Conservation (phyloP, 2,888 invertebrate species). For the Drosophila nigricruria region DNA sequence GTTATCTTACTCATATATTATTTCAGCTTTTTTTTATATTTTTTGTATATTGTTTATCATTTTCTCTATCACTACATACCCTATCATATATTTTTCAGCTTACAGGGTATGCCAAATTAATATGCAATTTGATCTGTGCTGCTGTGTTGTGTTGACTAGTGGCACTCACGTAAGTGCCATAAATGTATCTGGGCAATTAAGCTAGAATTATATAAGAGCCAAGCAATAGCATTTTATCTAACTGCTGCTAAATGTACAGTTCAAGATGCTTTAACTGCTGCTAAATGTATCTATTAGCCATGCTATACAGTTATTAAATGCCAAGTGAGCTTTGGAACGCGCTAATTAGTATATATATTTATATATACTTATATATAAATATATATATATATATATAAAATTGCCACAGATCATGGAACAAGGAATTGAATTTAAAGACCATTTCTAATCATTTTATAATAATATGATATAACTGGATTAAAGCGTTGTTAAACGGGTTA, state of each 20-base stretch:
- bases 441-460: background rate
- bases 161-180: constrained; percentile 26
- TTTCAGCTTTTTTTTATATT: too few relatives aligned
- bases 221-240: constrained; percentile 40
- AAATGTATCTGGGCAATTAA: constrained; percentile 34
- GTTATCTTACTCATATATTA: too few relatives aligned
- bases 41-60: background rate
- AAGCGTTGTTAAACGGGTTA: background rate
- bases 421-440: background rate
- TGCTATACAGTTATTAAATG: constrained; percentile 27
- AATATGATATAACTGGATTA: constrained; percentile 3
- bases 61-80: background rate
- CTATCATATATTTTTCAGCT: rapidly evolving
- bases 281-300: constrained; percentile 55
- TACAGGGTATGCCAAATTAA: constrained; percentile 18
- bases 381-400: background rate
- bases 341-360: background rate
- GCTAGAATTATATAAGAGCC: constrained; percentile 36
- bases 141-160: constrained; percentile 27
- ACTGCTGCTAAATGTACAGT: constrained; percentile 68
- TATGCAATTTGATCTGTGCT: constrained; percentile 2
- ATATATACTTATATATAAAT: background rate
- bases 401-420: background rate
- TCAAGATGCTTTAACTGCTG: constrained; percentile 54
- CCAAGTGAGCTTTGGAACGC: constrained; percentile 25